Base-by-base conservation (phyloP, 2,888 invertebrate genomes). In the Eretmocerus hayati region DNA sequence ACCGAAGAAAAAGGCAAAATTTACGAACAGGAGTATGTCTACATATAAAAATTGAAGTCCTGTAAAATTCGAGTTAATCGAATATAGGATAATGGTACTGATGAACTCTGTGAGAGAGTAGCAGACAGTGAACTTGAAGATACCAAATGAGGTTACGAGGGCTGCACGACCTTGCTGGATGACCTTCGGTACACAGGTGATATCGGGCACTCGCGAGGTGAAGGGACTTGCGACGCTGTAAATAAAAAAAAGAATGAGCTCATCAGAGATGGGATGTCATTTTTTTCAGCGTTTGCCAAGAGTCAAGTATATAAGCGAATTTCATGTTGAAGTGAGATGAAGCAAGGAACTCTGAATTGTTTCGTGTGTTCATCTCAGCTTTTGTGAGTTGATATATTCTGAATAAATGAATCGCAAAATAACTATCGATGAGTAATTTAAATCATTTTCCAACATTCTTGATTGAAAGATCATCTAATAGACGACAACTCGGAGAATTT, bases 81-180 rank as follows among this genome's bases (percentile, higher is more conserved):
- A 72, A 63, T 90, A 90, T 2, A 90, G 75, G 53, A 90, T 83
- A 31, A 90, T 77, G 15, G 90, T 84, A 5, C 89, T 85, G 60
- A 84, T 79, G 71, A 90, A 94, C 75, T 94, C 92, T 44, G 90
- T 90, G 32, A 94, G 75, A 48, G 90, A 90, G 73, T 91, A 92
- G 58, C 87, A 79, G 47, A 90, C 88, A 88, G 92, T 92, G 72
- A 87, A 92, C 67, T 91, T 91, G 74, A 92, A 90, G 48, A 90
- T 84, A 4, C 90, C 89, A 72, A 92, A 91, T 36, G 89, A 90
- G 1, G 92, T 92, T 53, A 90, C 88, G 55, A 93, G 74, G 1
- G 92, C 90, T 59, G 89, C 87, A 5, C 92, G 79, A 9, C 93
- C 91, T 74, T 92, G 89, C 53, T 85, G 76, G 55, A 90, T 85